These are phyloP conservation scores for Catocala fraxini DNA, from an alignment of 2,888 invertebrate species.

Conservation along the genomic window DNA sequence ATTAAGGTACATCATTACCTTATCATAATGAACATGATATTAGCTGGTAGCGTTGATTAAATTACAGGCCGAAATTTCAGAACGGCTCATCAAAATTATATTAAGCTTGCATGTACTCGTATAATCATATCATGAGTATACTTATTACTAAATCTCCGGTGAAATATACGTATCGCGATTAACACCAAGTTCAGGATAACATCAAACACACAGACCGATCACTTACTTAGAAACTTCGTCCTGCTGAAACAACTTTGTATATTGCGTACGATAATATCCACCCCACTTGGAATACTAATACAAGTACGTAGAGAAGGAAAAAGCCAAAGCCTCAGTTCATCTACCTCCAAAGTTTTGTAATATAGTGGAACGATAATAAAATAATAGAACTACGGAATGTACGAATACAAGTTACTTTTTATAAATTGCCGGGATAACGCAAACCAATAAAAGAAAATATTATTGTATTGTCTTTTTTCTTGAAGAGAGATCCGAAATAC, in stretches of 20 bases:
- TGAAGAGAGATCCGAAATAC: neutral
- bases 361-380: conserved; percentile 1
- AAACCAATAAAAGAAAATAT: conserved; percentile 4
- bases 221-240: conserved; percentile 23
- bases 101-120: no score
- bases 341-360: conserved; percentile 11
- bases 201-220: conserved; percentile 27
- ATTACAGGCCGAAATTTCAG: no score
- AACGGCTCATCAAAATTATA: no score
- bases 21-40: no score
- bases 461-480: conserved; percentile 1
- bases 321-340: conserved; percentile 12
- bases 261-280: conserved; percentile 13
- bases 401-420: neutral
- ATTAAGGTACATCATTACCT: no score
- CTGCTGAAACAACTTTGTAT: conserved; percentile 21
- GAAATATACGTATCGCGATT: neutral
- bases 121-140: no score
- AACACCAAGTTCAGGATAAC: conserved; percentile 19
- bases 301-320: conserved; percentile 19
- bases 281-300: conserved; percentile 25
- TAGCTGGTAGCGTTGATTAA: no score
- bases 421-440: conserved; percentile 4
- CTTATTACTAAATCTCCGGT: no score
- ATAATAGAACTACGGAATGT: neutral